phyloP scores from a whole-genome alignment of 2,113 vertebrate species.

The Caretta caretta region DNA sequence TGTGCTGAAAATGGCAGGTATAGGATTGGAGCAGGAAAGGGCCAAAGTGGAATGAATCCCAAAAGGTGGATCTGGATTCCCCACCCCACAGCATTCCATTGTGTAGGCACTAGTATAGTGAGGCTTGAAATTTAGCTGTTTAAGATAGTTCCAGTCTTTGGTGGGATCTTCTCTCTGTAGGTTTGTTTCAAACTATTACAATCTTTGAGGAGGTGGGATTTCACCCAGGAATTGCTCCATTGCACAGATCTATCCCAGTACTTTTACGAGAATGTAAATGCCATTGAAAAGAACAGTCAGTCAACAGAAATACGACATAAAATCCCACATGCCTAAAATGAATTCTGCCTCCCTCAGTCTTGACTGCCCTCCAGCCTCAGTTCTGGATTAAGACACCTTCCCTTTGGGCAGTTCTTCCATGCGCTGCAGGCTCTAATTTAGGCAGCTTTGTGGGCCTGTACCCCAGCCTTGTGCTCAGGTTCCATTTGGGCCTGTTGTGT shows the following conservation, averaged over 20 bases:
- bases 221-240: neutral
- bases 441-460: neutral
- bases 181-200: neutral
- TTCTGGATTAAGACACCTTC: neutral
- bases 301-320: neutral
- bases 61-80: neutral
- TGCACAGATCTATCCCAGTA: neutral
- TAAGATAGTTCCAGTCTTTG: neutral
- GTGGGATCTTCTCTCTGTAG: neutral
- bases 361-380: neutral
- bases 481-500: neutral
- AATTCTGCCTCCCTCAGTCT: neutral
- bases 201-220: rapidly evolving
- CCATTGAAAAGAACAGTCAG: neutral
- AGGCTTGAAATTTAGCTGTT: neutral
- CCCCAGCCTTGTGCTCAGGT: neutral
- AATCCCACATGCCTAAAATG: neutral
- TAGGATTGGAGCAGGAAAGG: neutral
- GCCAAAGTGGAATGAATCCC: too few relatives aligned
- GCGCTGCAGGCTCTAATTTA: neutral
- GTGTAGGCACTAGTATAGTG: too few relatives aligned
- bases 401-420: neutral
- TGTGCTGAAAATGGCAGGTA: neutral
- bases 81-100: too few relatives aligned
- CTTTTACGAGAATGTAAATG: neutral